Conservation (phyloP, 2,797 vertebrate species). For the Poecilia gillii region DNA sequence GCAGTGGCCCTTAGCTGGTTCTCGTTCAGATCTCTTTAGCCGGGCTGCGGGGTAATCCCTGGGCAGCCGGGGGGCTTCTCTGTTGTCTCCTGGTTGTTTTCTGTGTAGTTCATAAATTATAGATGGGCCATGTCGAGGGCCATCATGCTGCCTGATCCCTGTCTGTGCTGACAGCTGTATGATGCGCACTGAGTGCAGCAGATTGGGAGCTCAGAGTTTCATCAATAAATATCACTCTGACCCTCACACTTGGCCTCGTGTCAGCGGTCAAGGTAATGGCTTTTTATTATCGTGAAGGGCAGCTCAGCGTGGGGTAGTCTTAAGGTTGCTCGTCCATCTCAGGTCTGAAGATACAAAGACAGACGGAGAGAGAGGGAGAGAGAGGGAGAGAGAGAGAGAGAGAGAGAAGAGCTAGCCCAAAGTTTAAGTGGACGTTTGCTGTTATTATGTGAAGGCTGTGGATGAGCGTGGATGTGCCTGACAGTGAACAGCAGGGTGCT, state of each 20-base stretch:
- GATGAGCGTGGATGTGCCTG: constrained; percentile 73
- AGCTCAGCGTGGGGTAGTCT: constrained; percentile 88
- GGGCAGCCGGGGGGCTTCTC: constrained; percentile 79
- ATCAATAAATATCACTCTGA: constrained; percentile 99
- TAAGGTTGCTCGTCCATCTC: constrained; percentile 88
- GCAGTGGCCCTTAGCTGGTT: constrained; percentile 74
- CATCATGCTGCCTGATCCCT: constrained; percentile 89
- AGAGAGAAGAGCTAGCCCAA: constrained; percentile 60
- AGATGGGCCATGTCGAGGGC: constrained; percentile 97
- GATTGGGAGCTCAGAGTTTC: constrained; percentile 99
- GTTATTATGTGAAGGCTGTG: constrained; percentile 79
- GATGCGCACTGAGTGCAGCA: constrained; percentile 98
- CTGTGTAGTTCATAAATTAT: constrained; percentile 95
- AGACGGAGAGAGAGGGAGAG: constrained; percentile 65
- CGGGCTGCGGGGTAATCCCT: constrained; percentile 82
- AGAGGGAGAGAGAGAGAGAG: constrained; percentile 61
- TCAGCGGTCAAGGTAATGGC: constrained; percentile 97
- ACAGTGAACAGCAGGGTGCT: constrained; percentile 76
- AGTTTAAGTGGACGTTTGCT: constrained; percentile 81
- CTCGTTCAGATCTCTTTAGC: constrained; percentile 82
- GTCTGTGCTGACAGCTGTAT: constrained; percentile 99
- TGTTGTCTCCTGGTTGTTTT: constrained; percentile 91
- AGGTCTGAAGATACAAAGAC: constrained; percentile 80
- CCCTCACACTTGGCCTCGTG: constrained; percentile 93
- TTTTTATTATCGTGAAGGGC: constrained; percentile 94